These are phyloP conservation scores for Drosophila sturtevanti DNA, from an alignment of 1,140 invertebrate genomes.

Conservation along the genomic window DNA sequence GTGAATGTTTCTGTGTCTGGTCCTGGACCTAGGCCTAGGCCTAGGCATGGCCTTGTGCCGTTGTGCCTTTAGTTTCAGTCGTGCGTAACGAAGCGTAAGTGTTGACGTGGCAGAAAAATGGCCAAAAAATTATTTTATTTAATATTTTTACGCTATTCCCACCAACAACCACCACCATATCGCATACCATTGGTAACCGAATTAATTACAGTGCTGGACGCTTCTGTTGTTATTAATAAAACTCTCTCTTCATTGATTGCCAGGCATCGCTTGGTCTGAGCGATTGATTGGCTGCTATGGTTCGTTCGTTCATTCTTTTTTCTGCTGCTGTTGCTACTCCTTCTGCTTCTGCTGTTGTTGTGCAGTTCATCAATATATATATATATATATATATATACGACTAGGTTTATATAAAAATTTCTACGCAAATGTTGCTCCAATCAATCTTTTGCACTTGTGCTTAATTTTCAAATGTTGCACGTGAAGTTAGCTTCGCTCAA, in stretches of 20 bases:
- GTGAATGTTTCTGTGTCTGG: background rate
- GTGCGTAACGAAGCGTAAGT: constrained; percentile 77
- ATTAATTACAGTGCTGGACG: constrained; percentile 56
- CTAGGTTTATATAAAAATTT: constrained; percentile 17
- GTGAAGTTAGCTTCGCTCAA: constrained; percentile 17
- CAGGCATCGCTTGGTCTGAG: background rate
- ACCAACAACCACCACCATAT: background rate
- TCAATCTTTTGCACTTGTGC: constrained; percentile 77
- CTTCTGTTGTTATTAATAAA: constrained; percentile 45
- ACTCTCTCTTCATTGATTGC: constrained; percentile 35
- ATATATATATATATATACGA: background rate
- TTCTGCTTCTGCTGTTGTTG: too few relatives aligned
- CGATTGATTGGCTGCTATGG: constrained; percentile 58
- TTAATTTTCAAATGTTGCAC: constrained; percentile 57
- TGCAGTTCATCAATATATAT: constrained; percentile 66
- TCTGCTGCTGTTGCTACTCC: too few relatives aligned
- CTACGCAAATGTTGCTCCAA: constrained; percentile 65
- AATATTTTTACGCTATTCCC: constrained; percentile 53
- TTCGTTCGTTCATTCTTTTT: background rate
- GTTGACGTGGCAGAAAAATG: constrained; percentile 78
- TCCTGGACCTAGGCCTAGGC: constrained; percentile 4
- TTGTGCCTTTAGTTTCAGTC: constrained; percentile 29
- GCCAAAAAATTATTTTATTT: constrained; percentile 69
- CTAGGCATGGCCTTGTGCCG: too few relatives aligned
- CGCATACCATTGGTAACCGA: constrained; percentile 42